phyloP scores from a whole-genome alignment of 2,797 vertebrate species.

The Tinamus major region DNA sequence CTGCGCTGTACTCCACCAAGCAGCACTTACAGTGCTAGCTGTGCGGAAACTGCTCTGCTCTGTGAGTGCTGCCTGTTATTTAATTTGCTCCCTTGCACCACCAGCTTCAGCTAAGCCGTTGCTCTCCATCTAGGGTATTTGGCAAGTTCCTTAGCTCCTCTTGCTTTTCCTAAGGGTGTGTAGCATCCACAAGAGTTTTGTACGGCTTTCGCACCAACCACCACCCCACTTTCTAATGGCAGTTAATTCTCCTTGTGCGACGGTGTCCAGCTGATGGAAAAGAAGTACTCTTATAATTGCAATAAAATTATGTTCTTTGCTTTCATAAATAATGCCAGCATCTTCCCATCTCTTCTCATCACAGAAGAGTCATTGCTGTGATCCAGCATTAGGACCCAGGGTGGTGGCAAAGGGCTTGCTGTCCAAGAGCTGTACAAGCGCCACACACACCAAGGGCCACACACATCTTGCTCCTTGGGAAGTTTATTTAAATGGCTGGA shows the following conservation, averaged over 20 bases:
- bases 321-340: not conserved
- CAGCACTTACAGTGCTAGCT: not conserved
- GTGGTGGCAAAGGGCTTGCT: no score
- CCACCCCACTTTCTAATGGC: no score
- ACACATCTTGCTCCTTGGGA: no score
- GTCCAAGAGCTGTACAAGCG: no score
- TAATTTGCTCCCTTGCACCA: fast-evolving
- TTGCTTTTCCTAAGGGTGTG: not conserved
- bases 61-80: fast-evolving
- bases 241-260: no score
- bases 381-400: no score
- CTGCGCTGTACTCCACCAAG: not conserved
- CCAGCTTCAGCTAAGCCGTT: not conserved
- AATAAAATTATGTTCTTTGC: fast-evolving
- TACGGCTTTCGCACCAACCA: not conserved
- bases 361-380: not conserved
- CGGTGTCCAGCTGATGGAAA: not conserved
- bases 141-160: not conserved
- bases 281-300: not conserved
- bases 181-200: fast-evolving
- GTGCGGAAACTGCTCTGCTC: not conserved
- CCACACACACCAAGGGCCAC: no score
- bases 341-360: no score
- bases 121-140: not conserved
- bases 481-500: no score